Evolutionary conservation across 92 coral and sea anemone genomes (phyloP).

Genomic region (Palythoa caribaeorum): DNA sequence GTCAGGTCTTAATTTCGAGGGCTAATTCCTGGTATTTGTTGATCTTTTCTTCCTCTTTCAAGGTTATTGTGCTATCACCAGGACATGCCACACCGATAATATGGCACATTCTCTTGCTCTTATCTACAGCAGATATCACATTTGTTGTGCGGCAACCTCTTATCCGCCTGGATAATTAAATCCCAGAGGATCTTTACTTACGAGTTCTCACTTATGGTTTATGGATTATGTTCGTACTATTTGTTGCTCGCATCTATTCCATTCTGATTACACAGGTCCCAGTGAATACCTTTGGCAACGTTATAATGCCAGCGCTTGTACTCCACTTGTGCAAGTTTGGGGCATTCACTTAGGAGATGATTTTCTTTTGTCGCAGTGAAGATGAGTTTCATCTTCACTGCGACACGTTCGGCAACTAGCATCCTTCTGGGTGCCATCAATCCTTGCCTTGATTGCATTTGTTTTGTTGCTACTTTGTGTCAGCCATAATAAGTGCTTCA

Average conservation of each 20-base stretch:
- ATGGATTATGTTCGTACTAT: constrained; percentile 5
- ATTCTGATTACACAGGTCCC: constrained; percentile 55
- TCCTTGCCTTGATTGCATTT: background rate
- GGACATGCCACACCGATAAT: too few species aligned
- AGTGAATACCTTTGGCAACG: constrained; percentile 33
- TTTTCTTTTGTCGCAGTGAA: too few species aligned
- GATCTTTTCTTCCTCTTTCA: too few species aligned
- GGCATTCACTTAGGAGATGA: too few species aligned
- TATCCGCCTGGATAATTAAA: constrained; percentile 51
- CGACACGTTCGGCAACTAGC: too few species aligned
- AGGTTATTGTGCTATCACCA: too few species aligned
- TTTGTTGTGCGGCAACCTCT: constrained; percentile 25
- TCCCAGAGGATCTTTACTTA: constrained; percentile 34
- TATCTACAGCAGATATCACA: constrained; percentile 49
- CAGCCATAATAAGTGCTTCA: background rate
- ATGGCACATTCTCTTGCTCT: background rate
- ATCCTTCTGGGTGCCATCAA: background rate
- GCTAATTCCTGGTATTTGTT: too few species aligned
- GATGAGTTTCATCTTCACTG: constrained; percentile 4
- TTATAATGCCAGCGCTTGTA: background rate
- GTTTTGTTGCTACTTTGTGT: background rate
- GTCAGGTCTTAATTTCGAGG: too few species aligned
- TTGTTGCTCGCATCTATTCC: background rate
- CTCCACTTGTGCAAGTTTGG: background rate
- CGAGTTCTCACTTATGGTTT: background rate